A percentile compares a stretch with the other conserved stretches of the same genome.
Conservation (phyloP, 2,113 vertebrate species). For the Peucedramus taeniatus region DNA sequence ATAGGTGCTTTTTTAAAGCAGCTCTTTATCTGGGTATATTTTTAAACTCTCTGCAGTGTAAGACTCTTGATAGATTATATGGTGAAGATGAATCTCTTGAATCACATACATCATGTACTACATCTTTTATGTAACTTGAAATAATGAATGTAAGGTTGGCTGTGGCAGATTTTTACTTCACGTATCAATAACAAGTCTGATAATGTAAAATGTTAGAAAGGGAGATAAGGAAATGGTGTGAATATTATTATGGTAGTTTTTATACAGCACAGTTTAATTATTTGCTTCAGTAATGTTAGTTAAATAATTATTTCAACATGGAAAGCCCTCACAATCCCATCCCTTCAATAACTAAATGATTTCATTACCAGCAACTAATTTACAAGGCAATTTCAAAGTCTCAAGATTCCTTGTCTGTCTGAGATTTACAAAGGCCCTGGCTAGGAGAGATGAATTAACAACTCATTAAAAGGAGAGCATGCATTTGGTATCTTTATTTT, state of each 20-base stretch:
- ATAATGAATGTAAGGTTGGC: conserved; percentile 44
- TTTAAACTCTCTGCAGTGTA: background rate
- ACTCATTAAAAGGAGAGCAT: conserved; percentile 62
- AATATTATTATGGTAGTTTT: conserved; percentile 68
- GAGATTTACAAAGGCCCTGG: conserved; percentile 71
- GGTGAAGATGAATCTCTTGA: conserved; percentile 11
- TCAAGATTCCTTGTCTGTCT: conserved; percentile 67
- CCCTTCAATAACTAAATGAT: conserved; percentile 72
- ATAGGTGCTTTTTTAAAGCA: background rate
- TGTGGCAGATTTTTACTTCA: conserved; percentile 43
- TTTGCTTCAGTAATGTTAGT: conserved; percentile 77
- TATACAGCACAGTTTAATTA: conserved; percentile 74
- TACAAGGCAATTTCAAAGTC: conserved; percentile 76
- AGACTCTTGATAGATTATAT: background rate
- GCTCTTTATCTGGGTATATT: background rate
- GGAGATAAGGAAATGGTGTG: conserved; percentile 62
- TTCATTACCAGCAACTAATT: conserved; percentile 76
- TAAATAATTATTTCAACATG: conserved; percentile 71
- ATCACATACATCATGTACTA: conserved; percentile 6
- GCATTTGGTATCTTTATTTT: background rate
- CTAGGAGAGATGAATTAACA: conserved; percentile 68
- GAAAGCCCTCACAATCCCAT: conserved; percentile 66
- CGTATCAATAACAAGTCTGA: conserved; percentile 51
- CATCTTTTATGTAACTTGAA: conserved; percentile 41
- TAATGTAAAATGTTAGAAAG: conserved; percentile 54